Conservation (phyloP, 2,113 vertebrate species). For the Phainopepla nitens region DNA sequence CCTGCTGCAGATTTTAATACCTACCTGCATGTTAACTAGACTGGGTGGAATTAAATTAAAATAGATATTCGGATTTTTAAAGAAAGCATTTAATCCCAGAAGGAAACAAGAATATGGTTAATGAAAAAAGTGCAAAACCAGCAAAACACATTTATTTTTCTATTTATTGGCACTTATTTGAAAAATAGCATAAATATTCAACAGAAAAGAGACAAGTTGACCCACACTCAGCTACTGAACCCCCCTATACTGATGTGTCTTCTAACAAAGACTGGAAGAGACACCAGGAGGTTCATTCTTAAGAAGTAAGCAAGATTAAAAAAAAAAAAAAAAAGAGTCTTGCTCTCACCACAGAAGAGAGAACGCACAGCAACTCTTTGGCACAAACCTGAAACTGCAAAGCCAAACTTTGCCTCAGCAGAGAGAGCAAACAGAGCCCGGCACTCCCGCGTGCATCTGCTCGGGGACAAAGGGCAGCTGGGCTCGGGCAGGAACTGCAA, state of each 20-base stretch:
- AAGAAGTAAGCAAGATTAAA: not conserved
- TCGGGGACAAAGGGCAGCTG: not conserved
- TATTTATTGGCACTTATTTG: constrained; percentile 59
- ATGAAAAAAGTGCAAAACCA: not conserved
- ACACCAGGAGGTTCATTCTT: not conserved
- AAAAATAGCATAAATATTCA: constrained; percentile 54
- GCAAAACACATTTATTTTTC: not conserved
- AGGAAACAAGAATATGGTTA: not conserved
- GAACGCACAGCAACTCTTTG: constrained; percentile 2
- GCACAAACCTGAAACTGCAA: constrained; percentile 15
- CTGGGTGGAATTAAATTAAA: not conserved
- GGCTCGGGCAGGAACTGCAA: not conserved
- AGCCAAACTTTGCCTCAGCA: not conserved
- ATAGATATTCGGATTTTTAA: not conserved
- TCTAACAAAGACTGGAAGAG: not conserved
- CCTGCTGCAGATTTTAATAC: not conserved
- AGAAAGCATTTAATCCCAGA: not conserved
- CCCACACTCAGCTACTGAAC: not conserved
- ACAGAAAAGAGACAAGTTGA: constrained; percentile 42
- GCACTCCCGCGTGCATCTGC: not conserved
- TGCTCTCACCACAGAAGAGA: constrained; percentile 11
- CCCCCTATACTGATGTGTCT: not conserved
- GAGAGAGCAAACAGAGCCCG: not conserved
- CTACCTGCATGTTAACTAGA: not conserved
- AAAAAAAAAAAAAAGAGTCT: not conserved